Percentiles rank a stretch among this genome's conserved stretches.
Evolutionary conservation across 2,797 vertebrate species (phyloP).

Genomic region (Diglossa cyanea): DNA sequence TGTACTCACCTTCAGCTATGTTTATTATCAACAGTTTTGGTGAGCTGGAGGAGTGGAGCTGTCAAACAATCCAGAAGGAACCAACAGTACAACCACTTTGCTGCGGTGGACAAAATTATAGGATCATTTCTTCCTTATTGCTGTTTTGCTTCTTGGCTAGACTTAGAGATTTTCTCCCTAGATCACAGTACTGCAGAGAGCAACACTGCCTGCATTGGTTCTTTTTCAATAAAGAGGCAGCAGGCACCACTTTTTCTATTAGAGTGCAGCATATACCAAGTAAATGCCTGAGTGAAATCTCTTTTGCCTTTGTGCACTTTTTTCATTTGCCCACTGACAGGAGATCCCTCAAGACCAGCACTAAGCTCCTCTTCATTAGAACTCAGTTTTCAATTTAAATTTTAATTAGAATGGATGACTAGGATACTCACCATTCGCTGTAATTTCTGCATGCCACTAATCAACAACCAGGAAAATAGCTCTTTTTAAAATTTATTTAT

Average conservation of each 20-base stretch:
- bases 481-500: background rate
- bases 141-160: background rate
- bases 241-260: background rate
- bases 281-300: conserved; percentile 52
- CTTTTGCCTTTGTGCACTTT: conserved; percentile 54
- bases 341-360: conserved; percentile 71
- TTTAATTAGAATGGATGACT: conserved; percentile 80
- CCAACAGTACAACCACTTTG: background rate
- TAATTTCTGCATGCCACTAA: conserved; percentile 57
- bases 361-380: conserved; percentile 81
- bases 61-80: conserved; percentile 39
- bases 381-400: conserved; percentile 78
- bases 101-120: background rate
- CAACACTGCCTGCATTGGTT: background rate
- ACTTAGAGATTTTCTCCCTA: background rate
- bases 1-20: background rate
- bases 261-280: background rate
- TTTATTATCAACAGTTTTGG: conserved; percentile 39
- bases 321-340: conserved; percentile 59
- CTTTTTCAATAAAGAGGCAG: background rate
- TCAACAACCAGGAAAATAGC: conserved; percentile 47
- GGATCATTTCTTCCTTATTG: background rate
- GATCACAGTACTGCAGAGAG: background rate
- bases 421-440: conserved; percentile 58
- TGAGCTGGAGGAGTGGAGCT: conserved; percentile 40